These are phyloP conservation scores for Polyodon spathula DNA, from an alignment of 2,113 vertebrate genomes.

Conservation along the genomic window DNA sequence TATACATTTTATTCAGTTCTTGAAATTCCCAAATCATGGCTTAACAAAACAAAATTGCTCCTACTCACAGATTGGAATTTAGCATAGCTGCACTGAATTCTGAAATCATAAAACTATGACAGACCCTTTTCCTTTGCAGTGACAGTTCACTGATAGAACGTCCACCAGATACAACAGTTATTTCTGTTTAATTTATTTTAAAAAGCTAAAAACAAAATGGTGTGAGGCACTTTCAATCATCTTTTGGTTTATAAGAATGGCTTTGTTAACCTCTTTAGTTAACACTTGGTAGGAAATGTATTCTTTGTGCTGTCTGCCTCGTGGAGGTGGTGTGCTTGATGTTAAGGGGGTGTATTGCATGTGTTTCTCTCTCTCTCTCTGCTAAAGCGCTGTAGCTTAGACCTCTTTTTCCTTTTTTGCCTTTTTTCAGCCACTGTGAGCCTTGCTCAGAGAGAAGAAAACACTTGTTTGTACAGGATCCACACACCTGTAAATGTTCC, in stretches of 20 bases:
- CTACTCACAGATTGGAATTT: too few species aligned
- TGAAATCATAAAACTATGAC: too few species aligned
- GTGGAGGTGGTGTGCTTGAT: slow-evolving; percentile 1
- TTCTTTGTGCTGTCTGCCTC: slow-evolving; percentile 28
- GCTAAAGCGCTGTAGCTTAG: slow-evolving; percentile 82
- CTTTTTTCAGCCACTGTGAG: slow-evolving; percentile 92
- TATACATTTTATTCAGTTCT: not conserved
- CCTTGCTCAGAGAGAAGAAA: slow-evolving; percentile 88
- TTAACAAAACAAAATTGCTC: too few species aligned
- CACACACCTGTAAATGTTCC: slow-evolving; percentile 92
- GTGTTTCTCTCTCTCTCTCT: slow-evolving; percentile 56
- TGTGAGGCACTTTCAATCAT: not conserved
- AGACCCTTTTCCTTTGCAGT: too few species aligned
- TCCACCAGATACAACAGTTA: too few species aligned
- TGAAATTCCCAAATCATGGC: too few species aligned
- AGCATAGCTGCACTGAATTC: too few species aligned
- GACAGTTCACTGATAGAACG: too few species aligned
- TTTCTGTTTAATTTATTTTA: not conserved
- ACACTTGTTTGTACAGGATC: slow-evolving; percentile 92
- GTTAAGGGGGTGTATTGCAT: slow-evolving; percentile 22
- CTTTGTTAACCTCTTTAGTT: slow-evolving; percentile 3
- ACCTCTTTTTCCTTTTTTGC: slow-evolving; percentile 70
- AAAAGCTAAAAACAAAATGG: not conserved
- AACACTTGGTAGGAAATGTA: not conserved
- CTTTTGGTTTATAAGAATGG: not conserved